Evolutionary conservation across 2,888 invertebrate species (phyloP).

Genomic region (Tinea semifulvella): DNA sequence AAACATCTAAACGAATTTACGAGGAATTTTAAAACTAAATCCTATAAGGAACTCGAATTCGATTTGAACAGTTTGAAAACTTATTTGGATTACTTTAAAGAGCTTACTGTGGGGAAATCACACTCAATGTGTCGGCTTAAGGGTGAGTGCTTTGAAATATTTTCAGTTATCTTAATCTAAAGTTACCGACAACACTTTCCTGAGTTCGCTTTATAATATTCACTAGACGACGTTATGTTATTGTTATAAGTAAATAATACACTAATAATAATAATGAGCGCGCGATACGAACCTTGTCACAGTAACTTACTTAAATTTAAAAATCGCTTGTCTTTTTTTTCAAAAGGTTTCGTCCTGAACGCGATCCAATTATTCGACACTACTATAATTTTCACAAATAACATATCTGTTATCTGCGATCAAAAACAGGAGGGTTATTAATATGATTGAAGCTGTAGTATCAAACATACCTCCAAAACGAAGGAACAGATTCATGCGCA

Average conservation of each 20-base stretch:
- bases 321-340: too few relatives aligned
- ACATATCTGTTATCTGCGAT: too few relatives aligned
- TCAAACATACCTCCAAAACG: too few relatives aligned
- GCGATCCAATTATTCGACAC: too few relatives aligned
- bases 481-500: too few relatives aligned
- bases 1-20: constrained; percentile 43
- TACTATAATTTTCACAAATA: too few relatives aligned
- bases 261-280: background rate
- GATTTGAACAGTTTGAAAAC: constrained; percentile 28
- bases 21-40: constrained; percentile 27
- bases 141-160: background rate
- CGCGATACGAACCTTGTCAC: too few relatives aligned
- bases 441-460: too few relatives aligned
- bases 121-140: constrained; percentile 15
- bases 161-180: too few relatives aligned
- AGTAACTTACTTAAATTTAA: too few relatives aligned
- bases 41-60: constrained; percentile 27
- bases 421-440: too few relatives aligned
- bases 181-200: background rate
- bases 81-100: constrained; percentile 34
- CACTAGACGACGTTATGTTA: background rate
- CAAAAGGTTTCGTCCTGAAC: too few relatives aligned
- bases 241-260: background rate
- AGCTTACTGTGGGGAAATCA: constrained; percentile 23
- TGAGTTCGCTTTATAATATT: background rate